A percentile compares a stretch with the other conserved stretches of the same genome.
phyloP scores from a whole-genome alignment of 2,113 vertebrate species.

The Psephotus haematonotus region DNA sequence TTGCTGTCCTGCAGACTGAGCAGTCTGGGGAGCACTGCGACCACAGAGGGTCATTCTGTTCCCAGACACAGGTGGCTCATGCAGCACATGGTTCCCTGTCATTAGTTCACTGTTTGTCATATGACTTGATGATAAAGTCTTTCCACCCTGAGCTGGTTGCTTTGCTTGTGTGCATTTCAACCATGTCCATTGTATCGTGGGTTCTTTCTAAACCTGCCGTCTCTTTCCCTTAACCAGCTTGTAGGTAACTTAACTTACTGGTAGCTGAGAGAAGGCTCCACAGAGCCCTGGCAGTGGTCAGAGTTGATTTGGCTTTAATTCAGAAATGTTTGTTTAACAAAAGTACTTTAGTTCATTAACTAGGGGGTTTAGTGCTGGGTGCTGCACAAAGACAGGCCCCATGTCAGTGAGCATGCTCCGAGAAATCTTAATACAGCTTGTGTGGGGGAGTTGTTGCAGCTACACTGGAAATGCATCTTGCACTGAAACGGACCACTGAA shows the following conservation, averaged over 20 bases:
- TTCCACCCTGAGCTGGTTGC: not conserved
- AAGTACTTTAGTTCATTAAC: not conserved
- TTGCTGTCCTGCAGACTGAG: not conserved
- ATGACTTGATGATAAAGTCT: not conserved
- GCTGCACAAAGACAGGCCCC: not conserved
- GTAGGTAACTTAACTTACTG: not conserved
- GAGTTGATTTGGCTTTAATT: not conserved
- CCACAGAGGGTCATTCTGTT: not conserved
- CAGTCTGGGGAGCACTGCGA: not conserved
- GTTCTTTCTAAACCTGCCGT: not conserved
- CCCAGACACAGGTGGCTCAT: not conserved
- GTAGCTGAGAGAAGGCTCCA: not conserved
- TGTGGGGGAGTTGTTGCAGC: not conserved
- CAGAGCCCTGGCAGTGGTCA: not conserved
- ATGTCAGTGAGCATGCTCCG: not conserved
- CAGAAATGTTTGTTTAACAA: not conserved
- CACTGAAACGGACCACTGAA: not conserved
- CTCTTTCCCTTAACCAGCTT: not conserved
- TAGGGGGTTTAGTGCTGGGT: not conserved
- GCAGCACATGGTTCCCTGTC: not conserved
- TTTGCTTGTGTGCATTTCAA: rapidly evolving
- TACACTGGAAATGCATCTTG: not conserved
- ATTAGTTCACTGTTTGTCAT: not conserved
- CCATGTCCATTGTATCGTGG: rapidly evolving
- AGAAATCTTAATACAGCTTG: not conserved